A percentile compares a stretch with the other conserved stretches of the same genome.
phyloP scores from a whole-genome alignment of 2,888 invertebrate species.

The Andrena chrysosceles region DNA sequence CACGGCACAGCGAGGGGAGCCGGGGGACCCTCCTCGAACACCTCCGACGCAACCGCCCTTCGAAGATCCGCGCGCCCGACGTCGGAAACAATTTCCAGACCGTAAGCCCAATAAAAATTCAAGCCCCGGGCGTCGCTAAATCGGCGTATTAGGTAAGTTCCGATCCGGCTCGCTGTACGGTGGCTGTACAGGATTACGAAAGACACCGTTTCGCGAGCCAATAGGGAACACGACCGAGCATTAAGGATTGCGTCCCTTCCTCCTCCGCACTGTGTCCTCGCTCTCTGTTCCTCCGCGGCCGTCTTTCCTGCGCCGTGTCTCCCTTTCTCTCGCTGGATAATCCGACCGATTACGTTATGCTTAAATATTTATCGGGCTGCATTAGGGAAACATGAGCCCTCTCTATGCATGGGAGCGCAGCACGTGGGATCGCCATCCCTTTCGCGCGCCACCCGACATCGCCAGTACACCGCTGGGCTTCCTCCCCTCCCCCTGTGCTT shows the following conservation, averaged over 20 bases:
- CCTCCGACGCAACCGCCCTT: not conserved
- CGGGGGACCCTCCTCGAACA: no score
- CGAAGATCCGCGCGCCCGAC: slow-evolving; percentile 13
- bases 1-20: no score
- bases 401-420: slow-evolving; percentile 83
- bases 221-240: slow-evolving; percentile 72
- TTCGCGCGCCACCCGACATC: slow-evolving; percentile 65
- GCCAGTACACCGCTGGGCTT: slow-evolving; percentile 51
- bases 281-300: slow-evolving; percentile 21
- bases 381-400: slow-evolving; percentile 84
- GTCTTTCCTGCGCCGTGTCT: slow-evolving; percentile 50
- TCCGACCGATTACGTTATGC: slow-evolving; percentile 83
- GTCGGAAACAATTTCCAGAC: slow-evolving; percentile 42
- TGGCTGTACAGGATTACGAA: slow-evolving; percentile 78
- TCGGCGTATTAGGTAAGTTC: slow-evolving; percentile 67
- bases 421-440: slow-evolving; percentile 81
- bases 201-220: slow-evolving; percentile 77
- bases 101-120: slow-evolving; percentile 52
- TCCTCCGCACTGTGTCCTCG: not conserved
- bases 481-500: slow-evolving; percentile 38
- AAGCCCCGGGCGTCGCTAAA: slow-evolving; percentile 30
- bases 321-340: slow-evolving; percentile 74
- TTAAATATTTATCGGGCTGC: slow-evolving; percentile 84
- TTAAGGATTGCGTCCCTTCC: slow-evolving; percentile 70
- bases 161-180: slow-evolving; percentile 69